Evolutionary conservation across 2,797 vertebrate genomes (phyloP), one percentile per base, ranked within the genome.

Genomic region (Tympanoctomys barrerae): DNA sequence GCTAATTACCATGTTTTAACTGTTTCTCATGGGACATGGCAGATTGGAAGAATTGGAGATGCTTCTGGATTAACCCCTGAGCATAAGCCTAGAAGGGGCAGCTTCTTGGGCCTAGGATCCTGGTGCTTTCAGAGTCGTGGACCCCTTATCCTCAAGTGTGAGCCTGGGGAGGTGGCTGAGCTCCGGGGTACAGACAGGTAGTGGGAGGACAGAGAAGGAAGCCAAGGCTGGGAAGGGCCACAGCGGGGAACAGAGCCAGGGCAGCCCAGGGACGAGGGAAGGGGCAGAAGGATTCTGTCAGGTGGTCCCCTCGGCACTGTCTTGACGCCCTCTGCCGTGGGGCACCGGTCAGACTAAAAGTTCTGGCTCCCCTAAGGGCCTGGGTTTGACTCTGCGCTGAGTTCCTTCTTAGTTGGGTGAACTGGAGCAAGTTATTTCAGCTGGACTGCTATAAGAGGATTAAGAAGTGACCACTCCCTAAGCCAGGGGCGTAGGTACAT

Each of bases 321-420:
- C 22, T n/a, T 57, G 14, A 12, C 18, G 5, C n/a, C 39, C 82
- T 80, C 16, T 2, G 52, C 26, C 2, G 68, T 18, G 16, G n/a
- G 33, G 42, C 19, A 1, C n/a, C 4, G 57, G 68, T 33, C 31
- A n/a, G 36, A n/a, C 52, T 36, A 1, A 28, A 85, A 26, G 59
- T 33, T 73, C 75, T 28, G 61, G 26, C 39, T 59, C 22, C 0
- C 0, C 54, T 26, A 14, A 54, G 31, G 5, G 59, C 83, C 12
- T 64, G 4, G 71, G 13, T 71, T 70, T 0, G 0, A 80, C 62
- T 22, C 54, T 59, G 26, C 22, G 82, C 59, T 7, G 18, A 6
- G 26, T 66, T 93, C 73, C 80, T 46, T 91, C 79, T 77, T 18
- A 73, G 84, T 1, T 57, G 73, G 66, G 61, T 82, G 52, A 77